Evolutionary conservation across 2,888 invertebrate species (phyloP).

Genomic region (Watsonalla binaria): DNA sequence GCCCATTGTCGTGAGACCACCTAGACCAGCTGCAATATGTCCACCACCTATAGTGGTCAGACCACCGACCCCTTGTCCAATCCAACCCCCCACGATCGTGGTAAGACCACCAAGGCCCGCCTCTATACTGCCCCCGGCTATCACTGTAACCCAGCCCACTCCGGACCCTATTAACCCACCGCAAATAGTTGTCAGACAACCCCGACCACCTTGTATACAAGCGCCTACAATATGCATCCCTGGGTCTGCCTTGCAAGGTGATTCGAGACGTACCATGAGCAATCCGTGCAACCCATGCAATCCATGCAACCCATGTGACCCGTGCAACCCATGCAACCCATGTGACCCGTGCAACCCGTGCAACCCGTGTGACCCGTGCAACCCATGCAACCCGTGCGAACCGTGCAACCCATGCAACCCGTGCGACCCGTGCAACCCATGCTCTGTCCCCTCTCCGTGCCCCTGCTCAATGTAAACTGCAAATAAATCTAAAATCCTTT

Average conservation of each 20-base stretch:
- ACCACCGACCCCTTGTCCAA: slow-evolving; percentile 30
- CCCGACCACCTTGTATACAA: slow-evolving; percentile 33
- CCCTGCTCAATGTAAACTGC: slow-evolving; percentile 3
- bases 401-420: slow-evolving; percentile 12
- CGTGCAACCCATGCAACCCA: slow-evolving; percentile 2
- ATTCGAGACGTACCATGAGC: neutral
- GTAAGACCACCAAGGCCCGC: slow-evolving; percentile 38
- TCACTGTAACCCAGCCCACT: slow-evolving; percentile 40
- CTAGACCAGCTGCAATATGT: slow-evolving; percentile 28
- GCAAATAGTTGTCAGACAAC: slow-evolving; percentile 41
- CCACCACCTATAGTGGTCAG: slow-evolving; percentile 50
- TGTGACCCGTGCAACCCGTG: neutral
- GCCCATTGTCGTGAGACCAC: slow-evolving; percentile 38
- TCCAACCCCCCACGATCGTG: slow-evolving; percentile 43
- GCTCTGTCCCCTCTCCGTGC: slow-evolving; percentile 11
- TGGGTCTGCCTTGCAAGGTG: slow-evolving; percentile 12
- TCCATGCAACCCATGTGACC: neutral
- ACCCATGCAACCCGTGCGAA: neutral
- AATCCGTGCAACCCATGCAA: neutral
- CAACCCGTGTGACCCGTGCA: neutral
- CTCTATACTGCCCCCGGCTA: slow-evolving; percentile 38
- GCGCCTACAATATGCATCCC: slow-evolving; percentile 37
- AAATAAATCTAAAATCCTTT: no score
- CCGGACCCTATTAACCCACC: slow-evolving; percentile 37
- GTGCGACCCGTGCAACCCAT: slow-evolving; percentile 12